Conservation (phyloP, 2,797 vertebrate species). For the Vespertilio murinus region DNA sequence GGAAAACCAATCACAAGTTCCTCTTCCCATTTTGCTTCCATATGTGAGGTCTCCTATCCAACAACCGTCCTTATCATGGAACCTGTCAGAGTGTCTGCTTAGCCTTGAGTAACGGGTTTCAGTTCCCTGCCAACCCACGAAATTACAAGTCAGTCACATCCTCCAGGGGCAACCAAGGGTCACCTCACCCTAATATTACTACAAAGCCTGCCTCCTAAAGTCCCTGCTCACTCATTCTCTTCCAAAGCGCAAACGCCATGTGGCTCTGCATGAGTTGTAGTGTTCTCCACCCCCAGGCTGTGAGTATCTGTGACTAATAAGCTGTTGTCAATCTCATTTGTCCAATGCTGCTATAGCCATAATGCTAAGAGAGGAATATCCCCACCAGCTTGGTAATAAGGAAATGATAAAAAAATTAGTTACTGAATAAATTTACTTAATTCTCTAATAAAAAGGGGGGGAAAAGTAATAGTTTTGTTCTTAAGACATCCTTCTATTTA, state of each 20-base stretch:
- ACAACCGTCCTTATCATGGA: not conserved
- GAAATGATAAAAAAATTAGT: not conserved
- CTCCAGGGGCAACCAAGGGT: not conserved
- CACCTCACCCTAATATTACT: not conserved
- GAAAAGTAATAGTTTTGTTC: not conserved
- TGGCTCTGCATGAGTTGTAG: fast-evolving
- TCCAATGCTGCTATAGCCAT: not conserved
- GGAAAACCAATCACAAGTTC: not conserved
- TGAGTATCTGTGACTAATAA: not conserved
- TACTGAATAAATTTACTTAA: not conserved
- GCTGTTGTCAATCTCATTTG: not conserved
- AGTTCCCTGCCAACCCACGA: not conserved
- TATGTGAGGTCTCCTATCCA: not conserved
- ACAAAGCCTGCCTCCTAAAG: not conserved
- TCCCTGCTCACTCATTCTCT: not conserved
- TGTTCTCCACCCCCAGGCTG: not conserved
- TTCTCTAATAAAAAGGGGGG: not conserved
- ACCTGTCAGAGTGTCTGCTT: not conserved
- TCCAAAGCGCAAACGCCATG: not conserved
- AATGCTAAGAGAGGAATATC: not conserved
- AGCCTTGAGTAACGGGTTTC: not conserved
- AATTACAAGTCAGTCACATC: not conserved
- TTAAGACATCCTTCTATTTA: not conserved
- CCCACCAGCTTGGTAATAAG: not conserved
- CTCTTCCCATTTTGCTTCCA: not conserved